Base-by-base conservation (phyloP, 2,888 invertebrate genomes). In the Dione vanillae region DNA sequence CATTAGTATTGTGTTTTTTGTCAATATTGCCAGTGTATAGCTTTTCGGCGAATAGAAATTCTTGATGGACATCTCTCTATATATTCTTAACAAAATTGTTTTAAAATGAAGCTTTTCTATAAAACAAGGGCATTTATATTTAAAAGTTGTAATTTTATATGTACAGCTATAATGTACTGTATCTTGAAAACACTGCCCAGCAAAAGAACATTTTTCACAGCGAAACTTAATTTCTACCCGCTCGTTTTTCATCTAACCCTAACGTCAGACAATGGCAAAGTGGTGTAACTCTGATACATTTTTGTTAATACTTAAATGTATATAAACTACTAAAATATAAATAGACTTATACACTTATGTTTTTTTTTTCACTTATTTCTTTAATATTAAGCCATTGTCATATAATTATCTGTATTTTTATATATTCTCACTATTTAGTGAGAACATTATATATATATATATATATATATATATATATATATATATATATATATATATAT, bases 211-310 rank as follows among this genome's bases (percentile, higher is more conserved):
- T 91, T 91, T 91, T 90, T 92, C 91, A 91, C 86, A 69, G 82
- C 82, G 85, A 83, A 84, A 89, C 87, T 90, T 91, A 90, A 91
- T 91, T 90, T 91, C 84, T 87, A 79, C 77, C 69, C 76, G 81
- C 82, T 90, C 91, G 87, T 92, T 91, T 91, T 89, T 92, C 91
- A 91, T 90, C 85, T 85, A 80, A 86, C 85, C 86, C 88, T 83
- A 83, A 76, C 76, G 71, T 62, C 72, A 41, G 40, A 11, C 58
- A 59, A 19, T 12, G 62, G 69, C 35, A 67, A 74, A 71, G 62
- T 62, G 74, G 62, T 51, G 27, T 61, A 73, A 72, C 71, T 65
- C 43, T 19, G 12, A 43, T 12, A 43, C 12, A 11, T n/a, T n/a
- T n/a, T n/a, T n/a, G n/a, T n/a, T n/a, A n/a, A n/a, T n/a, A n/a